Evolutionary conservation across 2,113 vertebrate genomes (phyloP).

Genomic region (Monarcha castaneiventris): DNA sequence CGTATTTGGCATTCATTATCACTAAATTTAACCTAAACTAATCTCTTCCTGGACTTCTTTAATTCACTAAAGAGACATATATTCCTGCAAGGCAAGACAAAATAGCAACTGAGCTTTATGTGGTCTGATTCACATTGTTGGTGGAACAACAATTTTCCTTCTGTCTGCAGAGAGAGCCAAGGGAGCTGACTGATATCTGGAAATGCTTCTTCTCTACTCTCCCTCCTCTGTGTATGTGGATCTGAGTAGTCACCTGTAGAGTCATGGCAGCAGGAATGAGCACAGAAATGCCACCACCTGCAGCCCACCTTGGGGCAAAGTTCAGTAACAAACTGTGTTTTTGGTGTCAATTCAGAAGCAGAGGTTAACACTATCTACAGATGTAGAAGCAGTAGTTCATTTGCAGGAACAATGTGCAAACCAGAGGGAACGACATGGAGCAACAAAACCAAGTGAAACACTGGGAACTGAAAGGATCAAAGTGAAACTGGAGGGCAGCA

Average conservation of each 20-base stretch:
- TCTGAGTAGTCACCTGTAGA: neutral
- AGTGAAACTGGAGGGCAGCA: neutral
- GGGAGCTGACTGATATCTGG: accelerated
- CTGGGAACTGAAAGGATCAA: neutral
- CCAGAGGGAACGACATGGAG: neutral
- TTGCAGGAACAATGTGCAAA: neutral
- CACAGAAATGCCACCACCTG: accelerated
- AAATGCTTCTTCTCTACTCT: neutral
- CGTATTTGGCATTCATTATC: neutral
- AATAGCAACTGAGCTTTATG: neutral
- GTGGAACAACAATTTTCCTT: neutral
- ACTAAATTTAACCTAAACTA: neutral
- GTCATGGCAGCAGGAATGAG: neutral
- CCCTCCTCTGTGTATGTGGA: neutral
- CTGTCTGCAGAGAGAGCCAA: neutral
- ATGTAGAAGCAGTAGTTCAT: neutral
- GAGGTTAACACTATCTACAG: neutral
- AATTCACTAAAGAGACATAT: neutral
- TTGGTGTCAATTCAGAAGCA: neutral
- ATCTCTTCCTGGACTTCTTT: neutral
- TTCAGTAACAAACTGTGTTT: neutral
- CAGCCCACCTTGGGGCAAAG: neutral
- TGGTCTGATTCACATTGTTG: neutral
- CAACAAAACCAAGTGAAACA: neutral
- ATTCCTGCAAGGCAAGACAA: neutral